phyloP scores from a whole-genome alignment of 2,888 invertebrate genomes.

The Aphelenchoides bicaudatus region DNA sequence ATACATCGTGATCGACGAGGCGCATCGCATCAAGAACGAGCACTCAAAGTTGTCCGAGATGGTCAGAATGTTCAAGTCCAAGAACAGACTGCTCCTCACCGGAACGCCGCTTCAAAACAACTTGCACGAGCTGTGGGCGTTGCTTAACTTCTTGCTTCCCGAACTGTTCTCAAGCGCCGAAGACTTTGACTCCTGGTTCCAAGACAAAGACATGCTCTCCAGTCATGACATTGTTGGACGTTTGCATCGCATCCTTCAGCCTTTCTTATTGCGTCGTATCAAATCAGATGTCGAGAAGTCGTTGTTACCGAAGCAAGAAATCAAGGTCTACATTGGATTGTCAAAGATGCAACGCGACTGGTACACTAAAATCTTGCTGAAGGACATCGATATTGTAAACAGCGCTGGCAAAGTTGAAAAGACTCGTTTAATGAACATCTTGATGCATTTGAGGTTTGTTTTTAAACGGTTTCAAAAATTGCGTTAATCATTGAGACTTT shows the following conservation, averaged over 20 bases:
- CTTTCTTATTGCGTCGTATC: constrained; percentile 86
- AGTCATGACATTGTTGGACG: constrained; percentile 85
- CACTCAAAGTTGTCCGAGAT: constrained; percentile 94
- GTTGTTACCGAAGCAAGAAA: constrained; percentile 70
- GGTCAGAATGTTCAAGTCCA: constrained; percentile 87
- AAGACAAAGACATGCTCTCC: constrained; percentile 86
- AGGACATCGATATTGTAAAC: constrained; percentile 85
- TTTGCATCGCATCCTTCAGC: constrained; percentile 85
- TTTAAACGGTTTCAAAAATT: too few relatives aligned
- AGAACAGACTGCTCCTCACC: constrained; percentile 85
- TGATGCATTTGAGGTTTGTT: too few relatives aligned
- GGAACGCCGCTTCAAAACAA: constrained; percentile 98
- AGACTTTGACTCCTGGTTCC: constrained; percentile 98
- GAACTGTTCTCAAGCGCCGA: constrained; percentile 96
- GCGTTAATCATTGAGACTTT: too few relatives aligned
- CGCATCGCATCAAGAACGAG: constrained; percentile 95
- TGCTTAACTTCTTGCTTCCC: constrained; percentile 91
- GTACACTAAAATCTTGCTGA: constrained; percentile 89
- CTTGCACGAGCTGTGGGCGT: constrained; percentile 92
- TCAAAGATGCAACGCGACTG: constrained; percentile 78
- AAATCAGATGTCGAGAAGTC: constrained; percentile 93
- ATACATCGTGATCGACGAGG: constrained; percentile 94
- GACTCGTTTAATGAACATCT: constrained; percentile 89
- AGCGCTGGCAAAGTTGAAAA: constrained; percentile 72
- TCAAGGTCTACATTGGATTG: constrained; percentile 97